Evolutionary conservation across 1,140 invertebrate species (phyloP).

Genomic region (Drosophila mayri): DNA sequence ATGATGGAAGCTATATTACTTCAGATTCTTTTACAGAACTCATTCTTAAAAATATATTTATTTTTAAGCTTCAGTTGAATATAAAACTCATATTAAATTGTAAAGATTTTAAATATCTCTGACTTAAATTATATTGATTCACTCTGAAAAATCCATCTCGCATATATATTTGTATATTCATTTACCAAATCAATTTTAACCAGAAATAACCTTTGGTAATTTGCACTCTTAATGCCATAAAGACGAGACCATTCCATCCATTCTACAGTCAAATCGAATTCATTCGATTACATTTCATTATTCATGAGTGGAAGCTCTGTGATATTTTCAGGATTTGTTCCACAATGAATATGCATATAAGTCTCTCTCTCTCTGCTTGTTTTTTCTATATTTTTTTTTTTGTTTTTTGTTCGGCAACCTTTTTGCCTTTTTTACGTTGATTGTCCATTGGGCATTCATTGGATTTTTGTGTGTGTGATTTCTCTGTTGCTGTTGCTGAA

Average conservation of each 20-base stretch:
- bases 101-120: neutral
- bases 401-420: neutral
- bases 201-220: neutral
- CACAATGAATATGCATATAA: conserved; percentile 50
- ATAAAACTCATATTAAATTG: too few relatives aligned
- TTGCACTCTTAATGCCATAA: conserved; percentile 29
- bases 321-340: conserved; percentile 38
- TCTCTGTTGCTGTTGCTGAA: conserved; percentile 12
- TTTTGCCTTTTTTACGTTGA: conserved; percentile 57
- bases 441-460: conserved; percentile 81
- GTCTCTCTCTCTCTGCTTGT: conserved; percentile 18
- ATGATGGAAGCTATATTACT: neutral
- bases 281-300: conserved; percentile 48
- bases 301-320: conserved; percentile 35
- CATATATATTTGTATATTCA: neutral
- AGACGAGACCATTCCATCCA: conserved; percentile 4
- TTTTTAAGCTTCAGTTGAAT: too few relatives aligned
- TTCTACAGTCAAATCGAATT: conserved; percentile 30
- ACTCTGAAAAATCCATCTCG: neutral
- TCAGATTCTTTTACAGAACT: too few relatives aligned
- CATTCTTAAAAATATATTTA: too few relatives aligned
- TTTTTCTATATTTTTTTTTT: conserved; percentile 14
- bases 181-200: neutral
- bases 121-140: neutral
- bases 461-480: conserved; percentile 60